Evolutionary conservation across 2,888 invertebrate species (phyloP).

Genomic region (Drosophila austrosaltans): DNA sequence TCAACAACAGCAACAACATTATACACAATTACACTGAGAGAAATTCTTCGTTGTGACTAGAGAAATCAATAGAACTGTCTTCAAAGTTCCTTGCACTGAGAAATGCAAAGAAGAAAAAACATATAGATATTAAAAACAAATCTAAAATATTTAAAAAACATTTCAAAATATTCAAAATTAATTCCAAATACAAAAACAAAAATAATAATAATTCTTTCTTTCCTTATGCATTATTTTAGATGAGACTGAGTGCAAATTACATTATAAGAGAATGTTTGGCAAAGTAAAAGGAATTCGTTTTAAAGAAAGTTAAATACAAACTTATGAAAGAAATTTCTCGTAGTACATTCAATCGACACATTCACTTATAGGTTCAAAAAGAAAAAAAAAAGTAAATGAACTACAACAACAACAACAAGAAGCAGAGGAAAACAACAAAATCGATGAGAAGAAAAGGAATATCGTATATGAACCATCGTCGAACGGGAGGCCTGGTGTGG

Average conservation of each 20-base stretch:
- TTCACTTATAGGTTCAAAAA: conserved; percentile 76
- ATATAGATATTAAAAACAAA: no score
- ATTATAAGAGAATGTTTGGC: not conserved
- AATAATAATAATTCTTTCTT: no score
- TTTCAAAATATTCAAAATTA: no score
- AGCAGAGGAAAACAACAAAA: conserved; percentile 32
- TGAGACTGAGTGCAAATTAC: not conserved
- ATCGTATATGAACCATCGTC: conserved; percentile 46
- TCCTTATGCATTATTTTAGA: no score
- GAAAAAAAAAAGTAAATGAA: not conserved
- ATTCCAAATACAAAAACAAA: no score
- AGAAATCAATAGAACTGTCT: not conserved
- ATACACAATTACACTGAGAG: conserved; percentile 54
- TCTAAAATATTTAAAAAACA: no score
- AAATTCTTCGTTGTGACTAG: not conserved
- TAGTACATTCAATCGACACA: conserved; percentile 71
- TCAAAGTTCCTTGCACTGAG: no score
- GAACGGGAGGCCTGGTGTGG: conserved; percentile 49
- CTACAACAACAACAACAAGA: conserved; percentile 36
- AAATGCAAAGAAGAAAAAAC: no score
- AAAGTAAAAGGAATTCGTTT: not conserved
- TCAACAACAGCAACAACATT: conserved; percentile 48
- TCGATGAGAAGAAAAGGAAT: conserved; percentile 77
- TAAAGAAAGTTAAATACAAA: not conserved
- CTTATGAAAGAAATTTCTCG: conserved; percentile 33